These are phyloP conservation scores for Sciaenops ocellatus DNA, from an alignment of 2,797 vertebrate genomes.

Conservation along the genomic window DNA sequence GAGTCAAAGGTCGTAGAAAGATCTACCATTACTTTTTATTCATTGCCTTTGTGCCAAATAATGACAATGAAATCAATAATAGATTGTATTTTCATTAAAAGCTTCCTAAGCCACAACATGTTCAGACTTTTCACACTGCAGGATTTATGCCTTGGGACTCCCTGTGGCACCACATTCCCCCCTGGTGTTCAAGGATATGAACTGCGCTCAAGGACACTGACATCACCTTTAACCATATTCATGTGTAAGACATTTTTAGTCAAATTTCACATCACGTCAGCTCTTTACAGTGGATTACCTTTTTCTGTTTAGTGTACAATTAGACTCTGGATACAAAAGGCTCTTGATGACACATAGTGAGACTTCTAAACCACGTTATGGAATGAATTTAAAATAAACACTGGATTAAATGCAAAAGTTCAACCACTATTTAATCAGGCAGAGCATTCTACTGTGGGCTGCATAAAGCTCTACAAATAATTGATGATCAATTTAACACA, in stretches of 20 bases:
- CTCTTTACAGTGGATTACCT: background rate
- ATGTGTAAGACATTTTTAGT: background rate
- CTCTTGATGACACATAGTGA: background rate
- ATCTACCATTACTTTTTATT: background rate
- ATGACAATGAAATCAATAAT: conserved; percentile 8
- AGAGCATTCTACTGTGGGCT: background rate
- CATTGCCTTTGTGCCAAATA: background rate
- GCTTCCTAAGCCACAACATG: background rate
- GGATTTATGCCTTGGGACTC: conserved; percentile 4
- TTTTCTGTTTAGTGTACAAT: background rate
- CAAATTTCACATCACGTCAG: background rate
- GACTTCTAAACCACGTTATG: too few species aligned
- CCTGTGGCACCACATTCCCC: conserved; percentile 63
- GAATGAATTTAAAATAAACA: background rate
- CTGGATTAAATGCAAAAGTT: background rate
- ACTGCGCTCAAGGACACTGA: conserved; percentile 38
- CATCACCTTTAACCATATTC: background rate
- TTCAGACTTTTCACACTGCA: background rate
- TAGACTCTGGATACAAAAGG: background rate
- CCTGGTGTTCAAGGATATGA: conserved; percentile 64
- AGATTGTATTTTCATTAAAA: conserved; percentile 1
- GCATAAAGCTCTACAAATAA: background rate
- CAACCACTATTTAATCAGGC: background rate
- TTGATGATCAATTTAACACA: background rate
- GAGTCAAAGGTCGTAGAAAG: background rate